Percentiles rank a stretch among this genome's conserved stretches.
These are phyloP conservation scores for Philaethria dido DNA, from an alignment of 2,888 invertebrate species.

Conservation along the genomic window DNA sequence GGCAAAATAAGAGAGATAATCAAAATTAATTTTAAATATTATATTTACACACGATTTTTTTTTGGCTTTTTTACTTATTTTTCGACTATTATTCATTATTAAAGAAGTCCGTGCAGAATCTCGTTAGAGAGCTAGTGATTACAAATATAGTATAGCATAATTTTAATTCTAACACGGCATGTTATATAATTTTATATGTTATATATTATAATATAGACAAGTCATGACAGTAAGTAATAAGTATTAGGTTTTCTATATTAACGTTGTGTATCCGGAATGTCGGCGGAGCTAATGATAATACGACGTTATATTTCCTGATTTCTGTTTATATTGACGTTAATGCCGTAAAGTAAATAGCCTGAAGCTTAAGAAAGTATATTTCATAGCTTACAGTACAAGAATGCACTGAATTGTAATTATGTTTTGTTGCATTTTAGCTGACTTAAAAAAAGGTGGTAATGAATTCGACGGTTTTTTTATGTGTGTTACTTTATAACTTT, in stretches of 20 bases:
- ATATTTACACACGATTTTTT: too few species aligned
- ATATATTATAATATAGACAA: slow-evolving; percentile 8
- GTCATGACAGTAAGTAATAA: slow-evolving; percentile 15
- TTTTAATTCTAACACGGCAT: not conserved
- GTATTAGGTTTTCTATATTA: slow-evolving; percentile 13
- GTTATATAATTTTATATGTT: not conserved
- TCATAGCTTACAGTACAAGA: not conserved
- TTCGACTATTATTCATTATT: too few species aligned
- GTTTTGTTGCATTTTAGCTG: too few species aligned
- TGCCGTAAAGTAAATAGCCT: not conserved
- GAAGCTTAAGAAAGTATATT: slow-evolving; percentile 23
- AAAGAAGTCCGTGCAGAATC: not conserved
- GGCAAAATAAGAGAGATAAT: too few species aligned
- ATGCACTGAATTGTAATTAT: too few species aligned
- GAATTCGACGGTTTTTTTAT: too few species aligned
- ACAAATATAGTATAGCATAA: not conserved
- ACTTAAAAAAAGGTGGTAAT: too few species aligned
- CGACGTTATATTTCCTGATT: slow-evolving; percentile 13
- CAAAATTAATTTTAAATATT: too few species aligned
- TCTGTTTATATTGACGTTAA: slow-evolving; percentile 9
- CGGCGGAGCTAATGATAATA: slow-evolving; percentile 14
- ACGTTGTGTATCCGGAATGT: slow-evolving; percentile 17
- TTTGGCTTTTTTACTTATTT: too few species aligned
- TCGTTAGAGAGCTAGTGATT: not conserved
- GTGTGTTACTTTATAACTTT: too few species aligned